Evolutionary conservation across 2,113 vertebrate genomes (phyloP).

Genomic region (Hippocampus comes): DNA sequence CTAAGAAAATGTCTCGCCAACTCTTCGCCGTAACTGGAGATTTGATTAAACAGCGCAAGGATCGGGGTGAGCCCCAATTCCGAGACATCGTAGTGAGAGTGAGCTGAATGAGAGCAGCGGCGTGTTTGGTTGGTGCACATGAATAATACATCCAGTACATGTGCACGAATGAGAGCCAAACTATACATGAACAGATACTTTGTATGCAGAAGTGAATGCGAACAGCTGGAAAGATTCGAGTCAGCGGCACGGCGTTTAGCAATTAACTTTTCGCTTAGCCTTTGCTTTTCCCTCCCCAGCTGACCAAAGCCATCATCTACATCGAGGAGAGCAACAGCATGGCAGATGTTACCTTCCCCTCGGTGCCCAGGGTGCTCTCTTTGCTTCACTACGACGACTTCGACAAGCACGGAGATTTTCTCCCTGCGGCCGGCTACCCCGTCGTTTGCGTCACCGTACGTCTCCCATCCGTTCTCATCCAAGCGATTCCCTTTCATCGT

Average conservation of each 20-base stretch:
- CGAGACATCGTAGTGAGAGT: neutral
- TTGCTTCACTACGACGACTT: slow-evolving; percentile 86
- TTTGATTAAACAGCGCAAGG: neutral
- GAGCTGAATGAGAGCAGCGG: neutral
- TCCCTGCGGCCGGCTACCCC: slow-evolving; percentile 84
- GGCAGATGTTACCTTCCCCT: slow-evolving; percentile 94
- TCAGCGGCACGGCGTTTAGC: slow-evolving; percentile 9
- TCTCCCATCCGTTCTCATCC: slow-evolving; percentile 24
- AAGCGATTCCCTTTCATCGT: neutral
- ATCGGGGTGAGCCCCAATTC: neutral
- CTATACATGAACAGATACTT: neutral
- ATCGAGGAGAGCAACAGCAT: slow-evolving; percentile 90
- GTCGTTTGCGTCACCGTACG: slow-evolving; percentile 90
- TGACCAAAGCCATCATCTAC: slow-evolving; percentile 87
- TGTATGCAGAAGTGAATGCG: neutral
- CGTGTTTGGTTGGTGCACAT: neutral
- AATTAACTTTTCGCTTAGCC: slow-evolving; percentile 9
- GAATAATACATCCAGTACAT: neutral
- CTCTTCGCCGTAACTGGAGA: neutral
- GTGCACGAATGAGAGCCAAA: neutral
- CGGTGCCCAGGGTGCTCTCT: slow-evolving; percentile 84
- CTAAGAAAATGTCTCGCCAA: no score
- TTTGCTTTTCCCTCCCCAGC: slow-evolving; percentile 69
- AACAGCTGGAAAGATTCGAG: neutral
- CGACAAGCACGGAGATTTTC: slow-evolving; percentile 57